Conservation (phyloP, 2,113 vertebrate genomes). For the Oreochromis tanganicae region DNA sequence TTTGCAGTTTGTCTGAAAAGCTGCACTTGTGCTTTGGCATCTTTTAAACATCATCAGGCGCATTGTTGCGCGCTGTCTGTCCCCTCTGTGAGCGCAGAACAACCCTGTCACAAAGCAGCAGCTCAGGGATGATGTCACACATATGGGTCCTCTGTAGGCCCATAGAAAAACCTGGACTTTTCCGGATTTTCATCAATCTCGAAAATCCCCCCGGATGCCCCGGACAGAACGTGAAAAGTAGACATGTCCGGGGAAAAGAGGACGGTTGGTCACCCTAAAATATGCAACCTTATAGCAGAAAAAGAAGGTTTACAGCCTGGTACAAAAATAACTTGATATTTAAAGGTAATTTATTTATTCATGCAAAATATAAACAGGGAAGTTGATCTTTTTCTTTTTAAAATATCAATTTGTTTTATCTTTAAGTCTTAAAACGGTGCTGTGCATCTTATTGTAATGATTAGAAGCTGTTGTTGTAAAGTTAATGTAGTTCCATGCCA, state of each 20-base stretch:
- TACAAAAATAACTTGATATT: background rate
- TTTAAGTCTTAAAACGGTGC: background rate
- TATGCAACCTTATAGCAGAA: background rate
- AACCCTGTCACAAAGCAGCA: too few relatives aligned
- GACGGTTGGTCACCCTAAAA: too few relatives aligned
- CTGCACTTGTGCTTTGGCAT: background rate
- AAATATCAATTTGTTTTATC: background rate
- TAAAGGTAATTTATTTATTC: background rate
- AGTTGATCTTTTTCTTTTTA: background rate
- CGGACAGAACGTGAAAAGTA: too few relatives aligned
- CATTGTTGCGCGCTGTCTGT: accelerated
- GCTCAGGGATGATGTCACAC: too few relatives aligned
- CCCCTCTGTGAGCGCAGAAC: background rate
- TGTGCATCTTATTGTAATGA: too few relatives aligned
- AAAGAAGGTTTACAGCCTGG: background rate
- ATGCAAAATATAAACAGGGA: background rate
- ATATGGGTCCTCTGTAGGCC: too few relatives aligned
- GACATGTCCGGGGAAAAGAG: too few relatives aligned
- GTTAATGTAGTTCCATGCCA: too few relatives aligned
- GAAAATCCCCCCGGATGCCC: too few relatives aligned
- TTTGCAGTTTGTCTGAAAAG: accelerated
- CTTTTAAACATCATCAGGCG: background rate
- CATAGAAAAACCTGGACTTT: too few relatives aligned
- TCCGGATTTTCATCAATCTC: too few relatives aligned
- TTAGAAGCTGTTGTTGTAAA: too few relatives aligned